Conservation (phyloP, 2,113 vertebrate genomes). For the Gasterosteus nipponicus region DNA sequence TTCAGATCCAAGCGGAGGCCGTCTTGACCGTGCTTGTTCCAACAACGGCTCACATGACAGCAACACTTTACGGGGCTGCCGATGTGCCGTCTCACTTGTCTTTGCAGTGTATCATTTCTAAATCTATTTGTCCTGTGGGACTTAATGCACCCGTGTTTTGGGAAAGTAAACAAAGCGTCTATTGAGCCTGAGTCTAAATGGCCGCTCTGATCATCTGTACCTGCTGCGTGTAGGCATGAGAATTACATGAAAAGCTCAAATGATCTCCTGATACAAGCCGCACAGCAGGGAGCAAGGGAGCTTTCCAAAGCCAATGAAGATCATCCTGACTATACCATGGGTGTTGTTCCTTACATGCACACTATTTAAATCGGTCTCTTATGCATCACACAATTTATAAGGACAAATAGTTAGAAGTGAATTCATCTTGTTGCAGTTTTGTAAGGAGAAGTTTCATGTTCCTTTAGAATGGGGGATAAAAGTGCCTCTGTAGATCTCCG, state of each 20-base stretch:
- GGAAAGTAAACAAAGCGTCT: not conserved
- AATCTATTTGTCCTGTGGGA: not conserved
- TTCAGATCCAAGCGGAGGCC: not conserved
- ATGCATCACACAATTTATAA: not conserved
- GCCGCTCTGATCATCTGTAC: not conserved
- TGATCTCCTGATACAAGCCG: not conserved
- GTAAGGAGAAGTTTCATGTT: not conserved
- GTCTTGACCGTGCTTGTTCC: not conserved
- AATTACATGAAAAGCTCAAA: not conserved
- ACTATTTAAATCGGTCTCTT: not conserved
- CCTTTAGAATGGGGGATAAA: not conserved
- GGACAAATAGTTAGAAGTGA: not conserved
- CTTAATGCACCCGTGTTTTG: not conserved
- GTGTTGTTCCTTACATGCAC: not conserved
- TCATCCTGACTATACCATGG: not conserved
- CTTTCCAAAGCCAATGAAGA: not conserved
- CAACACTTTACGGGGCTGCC: not conserved
- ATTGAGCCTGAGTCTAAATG: not conserved
- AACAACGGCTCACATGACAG: not conserved
- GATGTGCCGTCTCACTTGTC: not conserved
- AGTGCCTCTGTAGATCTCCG: not conserved
- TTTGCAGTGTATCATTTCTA: not conserved
- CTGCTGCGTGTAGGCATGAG: not conserved
- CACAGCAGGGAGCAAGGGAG: not conserved
- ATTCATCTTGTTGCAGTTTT: not conserved